Evolutionary conservation across 2,113 vertebrate genomes (phyloP), one percentile per base, ranked within the genome.

Genomic region (Alligator sinensis): DNA sequence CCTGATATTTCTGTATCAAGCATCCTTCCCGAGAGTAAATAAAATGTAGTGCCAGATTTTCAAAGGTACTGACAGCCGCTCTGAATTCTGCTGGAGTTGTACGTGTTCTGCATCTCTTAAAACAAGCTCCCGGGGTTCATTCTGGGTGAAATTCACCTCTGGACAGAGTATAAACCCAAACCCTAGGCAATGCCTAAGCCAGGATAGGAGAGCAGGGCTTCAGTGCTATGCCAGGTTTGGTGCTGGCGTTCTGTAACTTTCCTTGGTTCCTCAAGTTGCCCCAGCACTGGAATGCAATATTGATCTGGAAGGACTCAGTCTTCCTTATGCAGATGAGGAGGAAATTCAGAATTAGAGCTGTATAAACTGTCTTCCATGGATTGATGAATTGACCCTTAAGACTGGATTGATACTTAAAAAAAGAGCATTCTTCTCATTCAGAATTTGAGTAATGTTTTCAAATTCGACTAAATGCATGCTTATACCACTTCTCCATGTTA

Each of bases 291-390:
- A 4, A 11, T 21, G 17, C 34, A 21, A 34, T 16, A 30, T 30
- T 72, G 68, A 72, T 12, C 27, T n/a, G 22, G 5, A 12, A 6
- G 55, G 59, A 11, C 21, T 6, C 18, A 80, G 58, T 5, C 15
- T 89, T 90, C 79, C 30, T 82, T 86, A 28, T 62, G 88, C 22
- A 19, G 30, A 18, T 30, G 22, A 77, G 61, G 58, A 91, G 88
- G 55, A 86, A 76, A 82, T 3, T 5, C 24, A 90, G 76, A 19
- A 54, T 18, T n/a, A 82, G 34, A 93, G 22, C 4, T 9, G 7
- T 89, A 9, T 30, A 57, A 38, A 2, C 55, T n/a, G 28, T 24
- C 82, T 74, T 83, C 63, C 21, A 72, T 24, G 8, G 57, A 14
- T 55, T 77, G 58, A 86, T 24, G 8, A 57, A 14, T 57, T 77